These are phyloP conservation scores for Panagrolaimus sp. DNA, from an alignment of 1,140 invertebrate species.

Conservation along the genomic window DNA sequence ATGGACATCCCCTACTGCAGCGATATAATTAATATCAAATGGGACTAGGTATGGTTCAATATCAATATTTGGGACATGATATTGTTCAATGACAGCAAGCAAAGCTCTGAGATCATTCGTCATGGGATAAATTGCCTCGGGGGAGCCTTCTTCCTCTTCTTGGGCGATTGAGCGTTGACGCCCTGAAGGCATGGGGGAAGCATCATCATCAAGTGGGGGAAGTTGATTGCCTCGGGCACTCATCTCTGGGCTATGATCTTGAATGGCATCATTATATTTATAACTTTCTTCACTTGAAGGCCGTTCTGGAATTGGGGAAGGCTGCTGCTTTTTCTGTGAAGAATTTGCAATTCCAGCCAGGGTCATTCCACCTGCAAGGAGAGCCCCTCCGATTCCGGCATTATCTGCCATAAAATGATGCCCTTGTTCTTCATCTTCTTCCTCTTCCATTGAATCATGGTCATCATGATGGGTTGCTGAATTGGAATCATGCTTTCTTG, in stretches of 20 bases:
- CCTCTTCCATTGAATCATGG: background rate
- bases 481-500: background rate
- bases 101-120: conserved; percentile 6
- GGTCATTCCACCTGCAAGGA: background rate
- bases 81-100: background rate
- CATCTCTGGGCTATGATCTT: background rate
- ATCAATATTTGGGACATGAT: background rate
- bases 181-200: background rate
- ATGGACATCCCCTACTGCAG: conserved; percentile 94
- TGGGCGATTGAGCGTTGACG: background rate
- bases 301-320: background rate
- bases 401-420: too few species aligned
- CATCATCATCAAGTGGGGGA: background rate
- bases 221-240: background rate
- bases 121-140: background rate
- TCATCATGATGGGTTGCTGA: background rate
- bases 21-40: conserved; percentile 92
- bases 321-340: background rate
- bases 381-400: background rate
- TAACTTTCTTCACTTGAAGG: background rate
- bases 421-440: too few species aligned
- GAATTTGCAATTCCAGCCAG: background rate
- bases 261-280: conserved; percentile 1
- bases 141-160: background rate
- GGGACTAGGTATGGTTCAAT: conserved; percentile 68